A percentile compares a stretch with the other conserved stretches of the same genome.
Conservation (phyloP, 2,888 invertebrate species). For the Drosophila bunnanda region DNA sequence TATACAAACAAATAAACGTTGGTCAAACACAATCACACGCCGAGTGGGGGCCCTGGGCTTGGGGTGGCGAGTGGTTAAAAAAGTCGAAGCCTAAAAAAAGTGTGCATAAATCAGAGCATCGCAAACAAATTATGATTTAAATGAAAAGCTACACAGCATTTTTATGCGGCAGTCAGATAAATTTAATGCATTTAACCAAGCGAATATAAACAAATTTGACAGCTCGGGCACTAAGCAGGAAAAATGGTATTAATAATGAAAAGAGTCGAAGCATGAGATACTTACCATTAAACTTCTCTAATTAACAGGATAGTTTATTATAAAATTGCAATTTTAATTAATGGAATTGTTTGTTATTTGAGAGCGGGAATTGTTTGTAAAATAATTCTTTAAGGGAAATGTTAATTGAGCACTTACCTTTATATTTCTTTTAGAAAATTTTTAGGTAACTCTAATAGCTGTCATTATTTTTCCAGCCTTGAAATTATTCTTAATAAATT, state of each 20-base stretch:
- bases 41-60: neutral
- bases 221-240: conserved; percentile 17
- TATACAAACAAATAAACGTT: conserved; percentile 73
- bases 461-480: no score
- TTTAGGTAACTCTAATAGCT: no score
- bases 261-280: neutral
- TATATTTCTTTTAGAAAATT: accelerated
- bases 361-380: neutral
- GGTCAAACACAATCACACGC: conserved; percentile 54
- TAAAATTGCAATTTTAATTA: neutral
- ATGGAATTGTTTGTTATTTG: neutral
- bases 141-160: conserved; percentile 34
- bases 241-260: no score
- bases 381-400: neutral
- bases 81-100: conserved; percentile 22
- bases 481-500: no score
- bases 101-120: conserved; percentile 40
- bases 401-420: accelerated
- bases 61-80: conserved; percentile 9
- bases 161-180: conserved; percentile 26
- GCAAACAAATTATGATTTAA: conserved; percentile 53
- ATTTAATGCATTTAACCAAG: conserved; percentile 32
- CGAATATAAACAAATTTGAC: conserved; percentile 32
- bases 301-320: neutral
- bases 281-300: neutral